Percentiles rank a stretch among this genome's conserved stretches.
Conservation (phyloP, 2,888 invertebrate genomes). For the Argyresthia goedartella region DNA sequence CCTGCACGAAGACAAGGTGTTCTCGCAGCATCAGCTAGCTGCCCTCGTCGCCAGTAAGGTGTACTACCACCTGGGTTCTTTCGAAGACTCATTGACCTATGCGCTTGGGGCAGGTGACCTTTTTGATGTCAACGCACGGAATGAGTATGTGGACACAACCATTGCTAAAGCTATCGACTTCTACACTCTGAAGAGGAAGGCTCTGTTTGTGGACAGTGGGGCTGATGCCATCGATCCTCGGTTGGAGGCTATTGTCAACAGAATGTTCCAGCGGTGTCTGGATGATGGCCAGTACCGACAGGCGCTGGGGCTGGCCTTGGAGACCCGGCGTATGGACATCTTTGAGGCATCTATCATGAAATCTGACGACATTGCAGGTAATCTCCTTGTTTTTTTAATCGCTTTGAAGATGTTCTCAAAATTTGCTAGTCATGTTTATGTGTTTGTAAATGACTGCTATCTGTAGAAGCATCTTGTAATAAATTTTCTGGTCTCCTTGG, state of each 20-base stretch:
- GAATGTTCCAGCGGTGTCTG: constrained; percentile 97
- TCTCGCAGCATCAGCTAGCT: constrained; percentile 92
- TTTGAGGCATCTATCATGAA: constrained; percentile 93
- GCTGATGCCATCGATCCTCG: constrained; percentile 82
- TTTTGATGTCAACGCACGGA: constrained; percentile 94
- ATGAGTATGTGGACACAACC: constrained; percentile 97
- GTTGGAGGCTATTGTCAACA: constrained; percentile 93
- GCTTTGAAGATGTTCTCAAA: background rate
- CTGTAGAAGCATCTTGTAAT: too few species aligned
- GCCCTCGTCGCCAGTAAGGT: constrained; percentile 98
- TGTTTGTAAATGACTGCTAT: background rate
- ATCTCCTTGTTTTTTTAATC: background rate
- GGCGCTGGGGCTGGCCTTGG: constrained; percentile 95
- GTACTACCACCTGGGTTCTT: constrained; percentile 97
- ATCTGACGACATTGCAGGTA: constrained; percentile 87
- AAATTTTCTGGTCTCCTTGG: too few species aligned
- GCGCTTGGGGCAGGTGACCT: constrained; percentile 95
- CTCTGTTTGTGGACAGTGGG: constrained; percentile 77
- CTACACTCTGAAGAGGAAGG: constrained; percentile 90
- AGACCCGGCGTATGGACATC: constrained; percentile 97
- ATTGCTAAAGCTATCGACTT: constrained; percentile 98
- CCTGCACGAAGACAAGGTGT: constrained; percentile 91
- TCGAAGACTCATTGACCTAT: constrained; percentile 96
- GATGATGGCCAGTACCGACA: constrained; percentile 96
- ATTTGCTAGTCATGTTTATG: background rate